Conservation (phyloP, 1,140 invertebrate genomes). For the Fragariocoptes setiger region DNA sequence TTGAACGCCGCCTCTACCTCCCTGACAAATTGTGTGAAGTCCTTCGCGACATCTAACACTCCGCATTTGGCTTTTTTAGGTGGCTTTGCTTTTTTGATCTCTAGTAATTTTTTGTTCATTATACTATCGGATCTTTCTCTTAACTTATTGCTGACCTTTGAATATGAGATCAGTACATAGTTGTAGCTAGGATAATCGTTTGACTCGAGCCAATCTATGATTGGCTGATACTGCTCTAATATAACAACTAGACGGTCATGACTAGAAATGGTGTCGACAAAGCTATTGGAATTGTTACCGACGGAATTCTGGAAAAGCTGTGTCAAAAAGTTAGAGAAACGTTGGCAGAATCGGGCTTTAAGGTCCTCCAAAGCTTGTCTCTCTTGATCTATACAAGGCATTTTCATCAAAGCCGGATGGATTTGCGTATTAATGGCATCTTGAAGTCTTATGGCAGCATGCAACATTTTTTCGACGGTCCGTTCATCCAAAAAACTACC, state of each 20-base stretch:
- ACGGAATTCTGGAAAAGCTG: no score
- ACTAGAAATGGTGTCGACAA: no score
- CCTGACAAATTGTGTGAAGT: conserved; percentile 60
- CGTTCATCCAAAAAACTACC: conserved; percentile 57
- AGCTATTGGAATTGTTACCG: no score
- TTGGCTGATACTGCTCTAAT: no score
- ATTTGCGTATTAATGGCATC: no score
- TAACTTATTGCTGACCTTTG: conserved; percentile 26
- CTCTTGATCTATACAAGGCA: no score
- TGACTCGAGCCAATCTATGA: not conserved
- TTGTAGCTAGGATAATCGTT: conserved; percentile 33
- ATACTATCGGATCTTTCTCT: conserved; percentile 77
- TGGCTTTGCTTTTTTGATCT: conserved; percentile 37
- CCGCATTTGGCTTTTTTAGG: conserved; percentile 51
- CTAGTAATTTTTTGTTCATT: conserved; percentile 51
- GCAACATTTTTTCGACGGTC: conserved; percentile 2
- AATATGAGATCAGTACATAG: conserved; percentile 38
- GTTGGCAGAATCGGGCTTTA: no score
- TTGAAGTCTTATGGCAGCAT: no score
- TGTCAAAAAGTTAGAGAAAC: no score
- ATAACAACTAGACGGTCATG: no score
- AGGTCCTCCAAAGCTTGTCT: no score
- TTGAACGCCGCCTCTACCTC: conserved; percentile 59
- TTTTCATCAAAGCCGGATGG: no score
- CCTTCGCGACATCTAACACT: conserved; percentile 58